phyloP scores from a whole-genome alignment of 2,113 vertebrate genomes.

The Barnardius zonarius region DNA sequence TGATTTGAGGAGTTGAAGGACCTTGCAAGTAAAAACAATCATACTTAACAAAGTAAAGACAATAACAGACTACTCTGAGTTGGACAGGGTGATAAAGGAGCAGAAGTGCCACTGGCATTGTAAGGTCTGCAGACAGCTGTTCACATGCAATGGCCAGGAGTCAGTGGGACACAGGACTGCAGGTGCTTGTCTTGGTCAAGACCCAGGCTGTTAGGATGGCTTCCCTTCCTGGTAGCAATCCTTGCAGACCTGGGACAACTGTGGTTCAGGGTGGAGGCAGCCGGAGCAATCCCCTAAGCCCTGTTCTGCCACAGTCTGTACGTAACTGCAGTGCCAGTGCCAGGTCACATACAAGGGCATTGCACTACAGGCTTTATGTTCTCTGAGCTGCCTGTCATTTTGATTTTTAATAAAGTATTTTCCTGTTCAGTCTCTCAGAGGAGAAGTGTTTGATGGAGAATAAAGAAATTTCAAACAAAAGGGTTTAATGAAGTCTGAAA shows the following conservation, averaged over 20 bases:
- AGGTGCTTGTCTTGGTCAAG: not conserved
- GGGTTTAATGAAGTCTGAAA: not conserved
- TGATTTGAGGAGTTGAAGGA: not conserved
- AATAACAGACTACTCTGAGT: not conserved
- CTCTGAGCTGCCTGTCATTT: not conserved
- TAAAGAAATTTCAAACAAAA: not conserved
- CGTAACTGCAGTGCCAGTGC: accelerated
- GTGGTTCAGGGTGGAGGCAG: not conserved
- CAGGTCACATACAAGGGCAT: not conserved
- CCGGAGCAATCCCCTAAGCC: accelerated
- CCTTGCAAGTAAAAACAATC: not conserved
- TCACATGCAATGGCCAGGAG: not conserved
- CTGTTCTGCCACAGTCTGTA: not conserved
- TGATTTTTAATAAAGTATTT: not conserved
- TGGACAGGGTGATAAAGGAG: too few relatives aligned
- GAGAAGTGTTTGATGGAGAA: not conserved
- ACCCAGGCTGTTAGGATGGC: not conserved
- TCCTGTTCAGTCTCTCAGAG: not conserved
- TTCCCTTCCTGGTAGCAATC: not conserved
- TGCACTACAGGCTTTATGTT: not conserved
- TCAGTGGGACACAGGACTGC: not conserved
- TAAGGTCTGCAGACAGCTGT: not conserved
- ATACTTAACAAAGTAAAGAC: not conserved
- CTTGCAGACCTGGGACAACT: not conserved
- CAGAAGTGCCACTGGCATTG: not conserved